Evolutionary conservation across 2,888 invertebrate genomes (phyloP).

Genomic region (Rhogogaster chlorosoma): DNA sequence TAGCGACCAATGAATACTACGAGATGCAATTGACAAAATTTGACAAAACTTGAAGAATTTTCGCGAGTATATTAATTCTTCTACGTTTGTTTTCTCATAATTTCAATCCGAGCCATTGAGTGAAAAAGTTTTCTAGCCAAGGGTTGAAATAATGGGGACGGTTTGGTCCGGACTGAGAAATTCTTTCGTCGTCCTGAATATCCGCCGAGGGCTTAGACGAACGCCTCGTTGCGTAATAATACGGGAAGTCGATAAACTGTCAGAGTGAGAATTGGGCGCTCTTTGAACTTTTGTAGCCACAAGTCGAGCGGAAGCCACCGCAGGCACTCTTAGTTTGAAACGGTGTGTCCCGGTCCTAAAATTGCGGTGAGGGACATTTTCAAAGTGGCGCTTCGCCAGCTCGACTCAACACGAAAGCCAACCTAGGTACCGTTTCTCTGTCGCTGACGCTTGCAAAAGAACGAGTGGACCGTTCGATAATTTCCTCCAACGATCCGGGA

Average conservation of each 20-base stretch:
- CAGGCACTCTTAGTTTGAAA: conserved; percentile 17
- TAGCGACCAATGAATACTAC: neutral
- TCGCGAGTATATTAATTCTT: neutral
- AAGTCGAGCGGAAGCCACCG: conserved; percentile 23
- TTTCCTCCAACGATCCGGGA: neutral
- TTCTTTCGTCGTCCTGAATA: neutral
- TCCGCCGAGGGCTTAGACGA: neutral
- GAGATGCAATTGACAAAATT: neutral
- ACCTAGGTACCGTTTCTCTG: neutral
- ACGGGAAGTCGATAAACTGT: conserved; percentile 35
- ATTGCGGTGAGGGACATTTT: conserved; percentile 24
- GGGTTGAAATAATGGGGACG: neutral
- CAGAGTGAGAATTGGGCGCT: conserved; percentile 37
- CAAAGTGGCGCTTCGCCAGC: conserved; percentile 15
- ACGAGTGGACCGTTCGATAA: conserved; percentile 3
- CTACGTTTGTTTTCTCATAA: neutral
- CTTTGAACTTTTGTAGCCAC: conserved; percentile 32
- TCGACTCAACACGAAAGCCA: conserved; percentile 13
- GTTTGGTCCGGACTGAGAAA: neutral
- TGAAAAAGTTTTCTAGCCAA: neutral
- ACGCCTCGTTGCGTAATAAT: conserved; percentile 19
- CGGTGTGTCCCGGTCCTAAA: neutral
- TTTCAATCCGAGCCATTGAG: neutral
- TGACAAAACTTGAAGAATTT: neutral
- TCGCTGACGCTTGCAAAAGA: neutral